Percentiles rank a stretch among this genome's conserved stretches.
Evolutionary conservation across 2,113 vertebrate genomes (phyloP).

Genomic region (Oreochromis aureus): DNA sequence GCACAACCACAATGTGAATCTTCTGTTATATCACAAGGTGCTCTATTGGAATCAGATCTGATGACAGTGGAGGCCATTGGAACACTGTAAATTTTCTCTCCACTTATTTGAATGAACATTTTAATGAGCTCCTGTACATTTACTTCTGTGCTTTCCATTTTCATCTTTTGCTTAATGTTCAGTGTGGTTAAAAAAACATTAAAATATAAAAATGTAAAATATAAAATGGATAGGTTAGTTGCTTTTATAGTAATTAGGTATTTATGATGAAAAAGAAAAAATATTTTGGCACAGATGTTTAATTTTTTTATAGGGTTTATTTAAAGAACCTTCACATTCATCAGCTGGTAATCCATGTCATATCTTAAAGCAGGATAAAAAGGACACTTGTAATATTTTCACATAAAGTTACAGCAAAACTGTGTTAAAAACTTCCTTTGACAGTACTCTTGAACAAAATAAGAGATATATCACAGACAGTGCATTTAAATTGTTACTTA

Average conservation of each 20-base stretch:
- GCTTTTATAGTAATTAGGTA: not conserved
- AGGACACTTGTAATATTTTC: not conserved
- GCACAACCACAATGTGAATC: too few species aligned
- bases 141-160: not conserved
- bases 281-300: too few species aligned
- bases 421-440: not conserved
- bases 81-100: too few species aligned
- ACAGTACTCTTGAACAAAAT: not conserved
- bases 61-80: too few species aligned
- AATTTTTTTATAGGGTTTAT: not conserved
- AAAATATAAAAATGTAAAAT: too few species aligned
- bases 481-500: not conserved
- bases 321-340: not conserved
- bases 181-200: not conserved
- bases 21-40: too few species aligned
- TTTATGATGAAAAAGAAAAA: not conserved
- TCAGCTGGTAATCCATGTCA: not conserved
- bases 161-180: not conserved
- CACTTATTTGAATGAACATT: too few species aligned
- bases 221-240: too few species aligned
- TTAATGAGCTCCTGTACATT: not conserved
- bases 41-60: too few species aligned
- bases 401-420: not conserved
- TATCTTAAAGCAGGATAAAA: not conserved
- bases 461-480: not conserved